Evolutionary conservation across 2,113 vertebrate species (phyloP).

Genomic region (Neofelis nebulosa): DNA sequence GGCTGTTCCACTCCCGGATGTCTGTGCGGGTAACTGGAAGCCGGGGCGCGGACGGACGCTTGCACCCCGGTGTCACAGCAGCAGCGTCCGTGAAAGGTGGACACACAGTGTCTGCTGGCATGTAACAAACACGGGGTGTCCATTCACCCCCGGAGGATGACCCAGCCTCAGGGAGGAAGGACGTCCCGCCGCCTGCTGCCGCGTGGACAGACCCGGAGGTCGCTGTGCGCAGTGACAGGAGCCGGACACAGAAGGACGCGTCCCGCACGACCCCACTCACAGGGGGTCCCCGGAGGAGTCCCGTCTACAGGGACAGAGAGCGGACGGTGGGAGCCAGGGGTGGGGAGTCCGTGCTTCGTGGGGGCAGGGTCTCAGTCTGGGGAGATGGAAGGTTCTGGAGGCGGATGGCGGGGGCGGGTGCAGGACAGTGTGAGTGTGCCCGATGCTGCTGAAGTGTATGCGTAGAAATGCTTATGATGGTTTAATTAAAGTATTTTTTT

Average conservation of each 20-base stretch:
- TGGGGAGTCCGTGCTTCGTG: accelerated
- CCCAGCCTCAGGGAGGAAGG: not conserved
- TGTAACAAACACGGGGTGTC: not conserved
- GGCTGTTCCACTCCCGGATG: no score
- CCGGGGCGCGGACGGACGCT: not conserved
- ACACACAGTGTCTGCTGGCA: no score
- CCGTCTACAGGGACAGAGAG: not conserved
- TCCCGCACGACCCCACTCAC: not conserved
- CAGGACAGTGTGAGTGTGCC: not conserved
- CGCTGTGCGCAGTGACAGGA: accelerated
- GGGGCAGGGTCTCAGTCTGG: not conserved
- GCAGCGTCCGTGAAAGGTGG: not conserved
- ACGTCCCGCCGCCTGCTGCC: not conserved
- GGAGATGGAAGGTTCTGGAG: not conserved
- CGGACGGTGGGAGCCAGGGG: not conserved
- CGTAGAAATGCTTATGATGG: not conserved
- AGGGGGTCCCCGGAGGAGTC: not conserved
- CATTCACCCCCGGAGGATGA: not conserved
- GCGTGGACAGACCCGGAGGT: not conserved
- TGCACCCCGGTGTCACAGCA: not conserved
- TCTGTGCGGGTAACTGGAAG: not conserved
- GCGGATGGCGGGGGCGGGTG: not conserved
- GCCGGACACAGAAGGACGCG: not conserved
- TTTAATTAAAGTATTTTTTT: not conserved
- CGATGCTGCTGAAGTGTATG: not conserved